These are phyloP conservation scores for Drosophila vallismaia DNA, from an alignment of 2,888 invertebrate genomes.

Conservation along the genomic window DNA sequence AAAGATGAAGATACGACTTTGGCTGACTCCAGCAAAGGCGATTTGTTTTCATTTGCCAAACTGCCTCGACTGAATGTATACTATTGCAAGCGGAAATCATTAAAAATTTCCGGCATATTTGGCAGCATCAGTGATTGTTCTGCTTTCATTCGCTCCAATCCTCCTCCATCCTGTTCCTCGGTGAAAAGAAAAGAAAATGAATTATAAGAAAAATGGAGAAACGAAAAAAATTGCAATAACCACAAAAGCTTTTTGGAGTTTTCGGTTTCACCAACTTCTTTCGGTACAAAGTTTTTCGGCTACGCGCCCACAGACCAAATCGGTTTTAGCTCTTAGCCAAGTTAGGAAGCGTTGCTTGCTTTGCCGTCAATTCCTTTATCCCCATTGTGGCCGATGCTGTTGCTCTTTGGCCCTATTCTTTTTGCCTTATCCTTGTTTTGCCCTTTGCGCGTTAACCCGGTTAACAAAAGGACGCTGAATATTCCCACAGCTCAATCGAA, in stretches of 20 bases:
- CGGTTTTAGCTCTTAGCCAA: slow-evolving; percentile 62
- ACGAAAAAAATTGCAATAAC: slow-evolving; percentile 57
- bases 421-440: slow-evolving; percentile 11
- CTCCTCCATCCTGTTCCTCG: neutral
- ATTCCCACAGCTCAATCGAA: slow-evolving; percentile 80
- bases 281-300: slow-evolving; percentile 38
- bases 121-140: slow-evolving; percentile 52
- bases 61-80: slow-evolving; percentile 9
- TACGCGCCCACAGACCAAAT: slow-evolving; percentile 44
- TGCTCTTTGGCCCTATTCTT: slow-evolving; percentile 50
- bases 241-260: slow-evolving; percentile 63
- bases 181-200: slow-evolving; percentile 19
- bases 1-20: slow-evolving; percentile 49
- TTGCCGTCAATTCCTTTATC: slow-evolving; percentile 24
- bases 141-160: neutral
- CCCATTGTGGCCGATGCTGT: slow-evolving; percentile 21
- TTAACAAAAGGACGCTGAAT: slow-evolving; percentile 74
- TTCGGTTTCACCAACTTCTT: slow-evolving; percentile 39
- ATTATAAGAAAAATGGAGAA: slow-evolving; percentile 14
- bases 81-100: slow-evolving; percentile 64
- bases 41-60: slow-evolving; percentile 64
- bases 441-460: slow-evolving; percentile 63
- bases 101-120: slow-evolving; percentile 75
- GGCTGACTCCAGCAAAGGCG: slow-evolving; percentile 55
- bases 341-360: slow-evolving; percentile 50